Evolutionary conservation across 37 sponge, comb jelly and placozoan genomes (phyloP), one percentile per base, ranked within the genome.

Genomic region (Beroe ovata): DNA sequence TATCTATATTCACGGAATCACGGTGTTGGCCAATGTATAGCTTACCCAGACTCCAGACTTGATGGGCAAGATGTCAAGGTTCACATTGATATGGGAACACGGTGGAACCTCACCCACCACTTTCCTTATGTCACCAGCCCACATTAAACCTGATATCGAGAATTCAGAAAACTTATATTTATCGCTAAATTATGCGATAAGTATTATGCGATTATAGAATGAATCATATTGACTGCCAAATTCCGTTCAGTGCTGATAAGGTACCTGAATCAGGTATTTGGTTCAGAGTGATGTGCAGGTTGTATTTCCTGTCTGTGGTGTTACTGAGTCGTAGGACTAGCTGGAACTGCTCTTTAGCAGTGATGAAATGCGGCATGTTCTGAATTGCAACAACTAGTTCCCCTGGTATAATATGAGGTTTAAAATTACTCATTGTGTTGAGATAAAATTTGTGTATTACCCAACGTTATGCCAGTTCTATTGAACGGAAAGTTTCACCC

Each of bases 11-110:
- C n/a, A n/a, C n/a, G n/a, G n/a, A n/a, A n/a, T n/a, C n/a, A n/a
- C n/a, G n/a, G n/a, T n/a, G n/a, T n/a, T n/a, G n/a, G n/a, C n/a
- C n/a, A n/a, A n/a, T n/a, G n/a, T n/a, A n/a, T n/a, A n/a, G n/a
- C n/a, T n/a, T n/a, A n/a, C n/a, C 71, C 71, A 71, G 38, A 71
- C 71, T 29, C 71, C 71, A 4, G 71, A 71, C 71, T 71, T 71
- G 71, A 71, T 71, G 36, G 71, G 71, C 38, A 71, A 20, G 32
- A 71, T 29, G 29, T 71, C 71, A 3, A 71, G 20, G 21, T 29
- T 21, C 4, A 71, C 37, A 20, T 71, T 38, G 2, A 71, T 33
- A 29, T 36, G 38, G 20, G 71, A 71, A 71, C 71, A 71, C 16
- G 71, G 71, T 21, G 34, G 20, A 3, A 71, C 38, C 71, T 71